Evolutionary conservation across 2,888 invertebrate species (phyloP), one percentile per base, ranked within the genome.

Genomic region (Meiosimyza decipiens): DNA sequence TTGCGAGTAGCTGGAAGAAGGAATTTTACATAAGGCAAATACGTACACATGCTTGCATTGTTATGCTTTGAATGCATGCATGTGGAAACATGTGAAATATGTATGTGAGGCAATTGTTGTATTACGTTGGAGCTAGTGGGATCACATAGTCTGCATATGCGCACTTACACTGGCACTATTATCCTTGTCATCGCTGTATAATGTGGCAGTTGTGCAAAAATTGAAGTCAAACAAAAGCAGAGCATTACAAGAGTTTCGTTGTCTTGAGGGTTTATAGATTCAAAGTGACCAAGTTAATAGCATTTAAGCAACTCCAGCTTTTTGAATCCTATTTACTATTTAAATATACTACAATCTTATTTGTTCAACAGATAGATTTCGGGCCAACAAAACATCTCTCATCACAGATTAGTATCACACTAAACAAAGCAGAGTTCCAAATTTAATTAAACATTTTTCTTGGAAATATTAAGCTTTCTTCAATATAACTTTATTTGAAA

Each of bases 1-100:
- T 12, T 12, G 16, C 55, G 55, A 11, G 13, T 15, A 57, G 2
- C 57, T 57, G 57, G 22, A 40, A 9, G 4, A 57, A 22, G 16
- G 57, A 28, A 28, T 57, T 7, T 15, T 22, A 6, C 28, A 12
- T 18, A 15, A 50, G 16, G 13, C 13, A 64, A 15, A 40, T n/a
- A 16, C 16, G 2, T 22, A 47, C 62, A 15, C n/a, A 47, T 16
- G 40, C 33, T 33, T 15, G 47, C 40, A 15, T 47, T 16, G 33
- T 47, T 62, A 6, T 28, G 11, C 52, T 22, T 60, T 16, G n/a
- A 70, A 52, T 70, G 51, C 70, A 70, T 40, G 52, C 62, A 62
- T 70, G 62, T 62, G 62, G 52, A 62, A 62, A 15, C 52, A 51
- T 68, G 33, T 15, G 50, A 51, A 66, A 54, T 66, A 68, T 12